phyloP scores from a whole-genome alignment of 2,888 invertebrate species.

The Dyspetes luteomarginatus region DNA sequence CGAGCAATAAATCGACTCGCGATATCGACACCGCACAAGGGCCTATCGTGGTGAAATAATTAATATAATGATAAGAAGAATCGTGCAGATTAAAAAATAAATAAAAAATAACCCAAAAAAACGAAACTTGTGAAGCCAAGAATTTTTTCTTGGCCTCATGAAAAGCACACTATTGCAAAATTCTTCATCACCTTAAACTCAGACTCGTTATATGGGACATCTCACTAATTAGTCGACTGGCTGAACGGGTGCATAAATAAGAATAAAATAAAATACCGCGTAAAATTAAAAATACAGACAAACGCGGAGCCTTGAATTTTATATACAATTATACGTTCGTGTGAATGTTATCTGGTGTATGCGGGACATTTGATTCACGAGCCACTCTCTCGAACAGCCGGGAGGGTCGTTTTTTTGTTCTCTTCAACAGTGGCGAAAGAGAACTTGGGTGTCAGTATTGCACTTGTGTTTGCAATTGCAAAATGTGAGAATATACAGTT shows the following conservation, averaged over 20 bases:
- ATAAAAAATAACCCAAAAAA: background rate
- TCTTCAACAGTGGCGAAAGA: conserved; percentile 6
- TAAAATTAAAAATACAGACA: conserved; percentile 14
- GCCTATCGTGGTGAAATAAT: conserved; percentile 46
- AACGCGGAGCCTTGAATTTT: conserved; percentile 9
- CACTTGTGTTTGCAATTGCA: conserved; percentile 28
- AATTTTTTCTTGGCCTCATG: conserved; percentile 50
- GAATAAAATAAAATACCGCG: conserved; percentile 33
- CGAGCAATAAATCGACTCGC: conserved; percentile 50
- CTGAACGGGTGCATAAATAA: conserved; percentile 19
- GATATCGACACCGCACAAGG: conserved; percentile 15
- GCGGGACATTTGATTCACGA: conserved; percentile 44
- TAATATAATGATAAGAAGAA: conserved; percentile 34
- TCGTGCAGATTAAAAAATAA: background rate
- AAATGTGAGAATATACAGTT: conserved; percentile 22
- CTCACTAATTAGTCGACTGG: conserved; percentile 55
- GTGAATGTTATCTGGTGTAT: background rate
- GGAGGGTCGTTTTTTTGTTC: conserved; percentile 9
- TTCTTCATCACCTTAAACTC: background rate
- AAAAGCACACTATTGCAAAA: conserved; percentile 13
- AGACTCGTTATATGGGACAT: conserved; percentile 42
- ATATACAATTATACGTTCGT: background rate
- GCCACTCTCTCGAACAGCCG: conserved; percentile 43
- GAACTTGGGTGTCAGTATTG: conserved; percentile 13
- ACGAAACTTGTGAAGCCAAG: conserved; percentile 11